Evolutionary conservation across 1,140 invertebrate genomes (phyloP), one percentile per base, ranked within the genome.

Genomic region (Ptiloglossa arizonensis): DNA sequence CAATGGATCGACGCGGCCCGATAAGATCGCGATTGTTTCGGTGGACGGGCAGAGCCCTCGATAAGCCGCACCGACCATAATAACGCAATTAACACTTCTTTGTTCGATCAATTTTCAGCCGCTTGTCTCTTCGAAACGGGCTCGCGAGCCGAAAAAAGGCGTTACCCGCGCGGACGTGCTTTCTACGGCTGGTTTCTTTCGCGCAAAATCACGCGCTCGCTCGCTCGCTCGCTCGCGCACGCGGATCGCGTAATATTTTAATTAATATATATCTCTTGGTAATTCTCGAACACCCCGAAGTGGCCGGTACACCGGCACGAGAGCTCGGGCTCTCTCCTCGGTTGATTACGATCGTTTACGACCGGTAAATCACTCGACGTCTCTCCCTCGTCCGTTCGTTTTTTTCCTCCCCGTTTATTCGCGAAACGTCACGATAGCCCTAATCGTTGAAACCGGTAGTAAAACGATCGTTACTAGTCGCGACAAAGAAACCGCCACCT

Each of bases 81-180:
- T 86, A 86, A 86, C 85, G 85, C 85, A 86, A 86, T 86, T 86
- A 86, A 86, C 85, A 86, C 85, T 83, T 86, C 85, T 81, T 86
- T 86, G 84, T 86, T 86, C 77, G 83, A 85, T 81, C 72, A 80
- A 85, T 84, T 85, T 81, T 62, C 82, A 68, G 80, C 67, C 41
- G 59, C 52, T 83, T 68, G 74, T 67, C 81, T 54, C 68, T 79
- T 52, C 41, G 60, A 27, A 66, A 66, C 79, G 54, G 60, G 54
- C n/a, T 83, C 56, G 70, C 76, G 60, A 83, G 83, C 75, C 56
- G 50, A 50, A 77, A 63, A 1, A 48, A 15, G 52, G 24, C n/a
- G n/a, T n/a, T n/a, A n/a, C 56, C 50, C 57, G 70, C 46, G 72
- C 64, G 44, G 68, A 81, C n/a, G n/a, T n/a, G n/a, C n/a, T n/a